A percentile compares a stretch with the other conserved stretches of the same genome.
Conservation (phyloP, 2,797 vertebrate species). For the Cryptoblepharus egeriae region DNA sequence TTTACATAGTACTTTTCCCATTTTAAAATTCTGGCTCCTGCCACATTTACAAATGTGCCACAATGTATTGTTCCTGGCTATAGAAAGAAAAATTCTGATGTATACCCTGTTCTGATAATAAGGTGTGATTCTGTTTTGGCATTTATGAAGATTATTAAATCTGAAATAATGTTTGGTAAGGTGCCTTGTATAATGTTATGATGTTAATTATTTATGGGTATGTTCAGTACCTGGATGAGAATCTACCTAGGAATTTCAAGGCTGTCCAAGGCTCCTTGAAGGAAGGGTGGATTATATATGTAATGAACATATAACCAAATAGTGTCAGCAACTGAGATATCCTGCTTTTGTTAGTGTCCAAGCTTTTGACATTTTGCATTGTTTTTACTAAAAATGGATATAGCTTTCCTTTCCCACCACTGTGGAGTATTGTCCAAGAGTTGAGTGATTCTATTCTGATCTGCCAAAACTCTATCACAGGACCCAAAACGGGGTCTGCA, state of each 20-base stretch:
- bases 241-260: neutral
- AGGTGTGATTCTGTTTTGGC: neutral
- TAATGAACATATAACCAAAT: neutral
- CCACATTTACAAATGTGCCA: neutral
- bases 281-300: neutral
- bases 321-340: neutral
- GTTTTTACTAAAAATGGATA: neutral
- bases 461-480: neutral
- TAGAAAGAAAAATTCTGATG: neutral
- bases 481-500: too few relatives aligned
- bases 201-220: neutral
- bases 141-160: neutral
- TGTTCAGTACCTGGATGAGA: neutral
- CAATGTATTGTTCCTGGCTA: neutral
- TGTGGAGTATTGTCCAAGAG: neutral
- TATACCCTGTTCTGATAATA: neutral
- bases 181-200: neutral
- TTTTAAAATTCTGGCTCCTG: neutral
- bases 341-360: neutral
- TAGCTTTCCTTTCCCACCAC: neutral
- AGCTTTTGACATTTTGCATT: neutral
- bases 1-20: too few relatives aligned
- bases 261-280: neutral
- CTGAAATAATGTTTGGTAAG: neutral
- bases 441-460: neutral